Evolutionary conservation across 2,888 invertebrate genomes (phyloP).

Genomic region (Acleris cristana): DNA sequence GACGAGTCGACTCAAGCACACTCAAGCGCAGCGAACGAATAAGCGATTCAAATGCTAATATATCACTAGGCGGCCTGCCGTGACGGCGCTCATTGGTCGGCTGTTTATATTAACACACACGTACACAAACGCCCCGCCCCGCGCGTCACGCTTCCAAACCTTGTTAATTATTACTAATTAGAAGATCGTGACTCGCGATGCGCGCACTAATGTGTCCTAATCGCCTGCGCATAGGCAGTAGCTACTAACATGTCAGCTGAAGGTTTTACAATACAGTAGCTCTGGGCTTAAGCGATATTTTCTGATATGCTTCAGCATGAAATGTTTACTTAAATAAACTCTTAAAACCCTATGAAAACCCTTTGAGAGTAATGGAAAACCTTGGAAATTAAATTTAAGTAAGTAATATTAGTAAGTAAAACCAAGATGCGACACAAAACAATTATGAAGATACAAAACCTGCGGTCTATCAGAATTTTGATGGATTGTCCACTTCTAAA

Average conservation of each 20-base stretch:
- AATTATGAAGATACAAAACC: no score
- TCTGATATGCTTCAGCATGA: no score
- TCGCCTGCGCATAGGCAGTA: constrained; percentile 44
- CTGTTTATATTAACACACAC: constrained; percentile 71
- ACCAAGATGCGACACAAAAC: no score
- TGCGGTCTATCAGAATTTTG: no score
- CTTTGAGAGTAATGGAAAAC: no score
- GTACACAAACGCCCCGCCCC: constrained; percentile 79
- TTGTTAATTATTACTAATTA: constrained; percentile 79
- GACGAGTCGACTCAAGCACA: constrained; percentile 50
- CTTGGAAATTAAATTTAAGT: no score
- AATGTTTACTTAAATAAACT: no score
- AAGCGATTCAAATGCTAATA: constrained; percentile 82
- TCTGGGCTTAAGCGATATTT: no score
- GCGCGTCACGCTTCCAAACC: constrained; percentile 65
- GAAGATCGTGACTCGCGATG: constrained; percentile 68
- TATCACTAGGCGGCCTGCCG: constrained; percentile 77
- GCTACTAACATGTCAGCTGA: constrained; percentile 32
- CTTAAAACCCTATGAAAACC: no score
- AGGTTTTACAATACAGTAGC: no score
- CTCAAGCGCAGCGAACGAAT: constrained; percentile 46
- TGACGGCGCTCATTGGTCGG: constrained; percentile 77
- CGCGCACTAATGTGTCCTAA: constrained; percentile 51
- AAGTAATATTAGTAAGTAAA: no score
- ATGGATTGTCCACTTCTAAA: no score